Evolutionary conservation across 2,888 invertebrate species (phyloP), one percentile per base, ranked within the genome.

Genomic region (Drosophila meridionalis): DNA sequence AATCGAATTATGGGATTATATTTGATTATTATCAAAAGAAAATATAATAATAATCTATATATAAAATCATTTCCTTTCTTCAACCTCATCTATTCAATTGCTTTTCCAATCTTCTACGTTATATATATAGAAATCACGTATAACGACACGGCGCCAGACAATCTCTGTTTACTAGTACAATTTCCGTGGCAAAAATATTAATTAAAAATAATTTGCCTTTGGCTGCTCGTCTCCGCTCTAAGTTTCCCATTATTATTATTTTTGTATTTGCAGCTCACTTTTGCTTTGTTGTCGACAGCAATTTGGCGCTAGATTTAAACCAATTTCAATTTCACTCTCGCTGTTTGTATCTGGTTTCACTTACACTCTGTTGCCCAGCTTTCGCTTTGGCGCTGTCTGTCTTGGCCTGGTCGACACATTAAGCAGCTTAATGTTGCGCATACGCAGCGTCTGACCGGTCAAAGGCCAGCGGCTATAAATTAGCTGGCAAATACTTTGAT

Each of bases 401-500:
- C 30, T 64, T 58, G 60, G 56, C 30, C 2, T 48, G 42, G 48
- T 26, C 38, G 28, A 60, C 47, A 58, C 34, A 42, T 64, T 47
- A 36, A 60, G 66, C 34, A 61, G 64, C 59, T 76, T 36, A 60
- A 70, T 66, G 76, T 76, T 67, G 76, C 76, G 80, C 73, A 73
- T 82, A 77, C 75, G 78, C 77, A 67, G 71, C 68, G 69, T 69
- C 48, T 57, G 59, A 68, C 71, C 71, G 64, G 59, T 47, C 76
- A 67, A 61, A 71, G 87, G 75, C 87, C 68, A 63, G 81, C 67
- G 81, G 74, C 90, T 69, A 90, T 87, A 90, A 87, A 87, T 90
- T 90, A 90, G 82, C 90, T 90, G 76, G 83, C 90, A 87, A 87
- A 90, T 87, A 83, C 89, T 87, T 90, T 88, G 90, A 87, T 90